Percentiles rank a stretch among this genome's conserved stretches.
Evolutionary conservation across 1,140 invertebrate species (phyloP).

Genomic region (Anastrepha obliqua): DNA sequence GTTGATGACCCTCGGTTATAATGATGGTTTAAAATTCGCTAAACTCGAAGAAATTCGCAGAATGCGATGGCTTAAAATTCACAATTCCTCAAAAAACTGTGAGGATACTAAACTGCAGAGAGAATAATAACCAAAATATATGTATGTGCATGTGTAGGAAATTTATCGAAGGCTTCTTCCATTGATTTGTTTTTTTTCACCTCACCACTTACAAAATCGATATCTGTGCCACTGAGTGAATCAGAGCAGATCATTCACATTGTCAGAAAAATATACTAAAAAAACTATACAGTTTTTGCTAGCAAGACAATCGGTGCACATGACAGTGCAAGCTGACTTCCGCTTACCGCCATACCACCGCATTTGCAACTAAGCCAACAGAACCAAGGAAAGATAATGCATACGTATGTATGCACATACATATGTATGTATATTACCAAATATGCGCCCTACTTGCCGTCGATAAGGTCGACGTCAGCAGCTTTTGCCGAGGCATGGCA

Average conservation of each 20-base stretch:
- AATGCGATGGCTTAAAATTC: too few species aligned
- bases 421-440: not conserved
- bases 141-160: too few species aligned
- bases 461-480: not conserved
- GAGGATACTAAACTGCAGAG: too few species aligned
- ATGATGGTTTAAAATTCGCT: too few species aligned
- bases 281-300: not conserved
- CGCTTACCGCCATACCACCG: not conserved
- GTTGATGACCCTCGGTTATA: too few species aligned
- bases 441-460: not conserved
- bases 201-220: not conserved
- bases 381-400: not conserved
- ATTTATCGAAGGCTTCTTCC: too few species aligned
- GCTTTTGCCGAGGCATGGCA: not conserved
- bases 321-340: conserved; percentile 35
- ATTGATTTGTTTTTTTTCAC: not conserved
- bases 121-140: too few species aligned
- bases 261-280: not conserved
- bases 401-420: too few species aligned
- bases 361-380: not conserved
- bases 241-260: conserved; percentile 16
- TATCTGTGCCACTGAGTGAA: conserved; percentile 20
- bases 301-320: conserved; percentile 14
- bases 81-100: too few species aligned
- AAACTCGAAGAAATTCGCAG: too few species aligned